Conservation (phyloP, 2,888 invertebrate genomes). For the Fabriciana adippe region DNA sequence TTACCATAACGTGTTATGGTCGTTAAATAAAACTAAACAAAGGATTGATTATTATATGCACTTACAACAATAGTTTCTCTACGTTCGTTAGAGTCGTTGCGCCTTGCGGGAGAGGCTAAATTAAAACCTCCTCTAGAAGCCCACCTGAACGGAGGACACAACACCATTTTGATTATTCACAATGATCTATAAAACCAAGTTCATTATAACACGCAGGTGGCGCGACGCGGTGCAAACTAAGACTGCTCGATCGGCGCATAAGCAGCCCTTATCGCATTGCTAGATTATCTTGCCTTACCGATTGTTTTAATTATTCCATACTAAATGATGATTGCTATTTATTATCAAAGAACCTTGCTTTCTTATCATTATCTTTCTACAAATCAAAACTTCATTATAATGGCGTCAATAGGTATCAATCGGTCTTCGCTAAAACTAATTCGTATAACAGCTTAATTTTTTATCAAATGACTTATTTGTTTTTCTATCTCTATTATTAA, state of each 20-base stretch:
- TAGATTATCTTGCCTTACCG: constrained; percentile 74
- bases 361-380: constrained; percentile 74
- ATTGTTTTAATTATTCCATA: constrained; percentile 80
- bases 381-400: constrained; percentile 53
- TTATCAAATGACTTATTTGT: too few relatives aligned
- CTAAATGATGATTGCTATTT: constrained; percentile 69
- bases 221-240: constrained; percentile 52
- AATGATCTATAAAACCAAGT: background rate
- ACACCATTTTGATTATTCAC: constrained; percentile 58
- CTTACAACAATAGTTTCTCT: constrained; percentile 71
- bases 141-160: constrained; percentile 75
- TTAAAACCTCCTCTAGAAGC: constrained; percentile 68
- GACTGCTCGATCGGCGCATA: constrained; percentile 63
- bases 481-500: background rate
- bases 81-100: constrained; percentile 43
- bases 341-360: constrained; percentile 74
- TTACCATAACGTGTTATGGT: background rate
- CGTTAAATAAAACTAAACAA: constrained; percentile 8
- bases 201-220: constrained; percentile 31
- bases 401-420: constrained; percentile 30
- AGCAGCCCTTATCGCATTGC: constrained; percentile 67
- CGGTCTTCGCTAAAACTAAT: constrained; percentile 13
- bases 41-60: constrained; percentile 12
- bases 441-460: constrained; percentile 4
- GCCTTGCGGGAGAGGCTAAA: constrained; percentile 51